A percentile compares a stretch with the other conserved stretches of the same genome.
phyloP scores from a whole-genome alignment of 2,888 invertebrate species.

The Griposia aprilina region DNA sequence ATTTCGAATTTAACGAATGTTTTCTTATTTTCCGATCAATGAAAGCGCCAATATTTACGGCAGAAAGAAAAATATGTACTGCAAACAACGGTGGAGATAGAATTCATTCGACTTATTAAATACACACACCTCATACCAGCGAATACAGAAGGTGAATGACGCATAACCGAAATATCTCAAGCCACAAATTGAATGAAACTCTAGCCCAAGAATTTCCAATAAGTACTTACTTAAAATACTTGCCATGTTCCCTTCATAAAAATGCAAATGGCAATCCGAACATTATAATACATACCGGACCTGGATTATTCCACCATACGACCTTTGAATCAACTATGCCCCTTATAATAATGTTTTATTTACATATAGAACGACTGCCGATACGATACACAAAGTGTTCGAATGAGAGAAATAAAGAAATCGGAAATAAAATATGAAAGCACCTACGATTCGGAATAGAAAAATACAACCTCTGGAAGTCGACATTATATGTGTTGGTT shows the following conservation, averaged over 20 bases:
- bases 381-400: conserved; percentile 12
- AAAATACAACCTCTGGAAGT: not conserved
- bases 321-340: conserved; percentile 42
- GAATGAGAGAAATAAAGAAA: not conserved
- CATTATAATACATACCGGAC: conserved; percentile 55
- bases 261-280: conserved; percentile 65
- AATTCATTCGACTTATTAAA: conserved; percentile 16
- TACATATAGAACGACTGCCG: conserved; percentile 54
- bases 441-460: not conserved
- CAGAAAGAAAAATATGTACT: not conserved
- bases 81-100: conserved; percentile 2
- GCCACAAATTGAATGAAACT: conserved; percentile 55
- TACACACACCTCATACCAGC: conserved; percentile 18
- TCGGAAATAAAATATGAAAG: conserved; percentile 3
- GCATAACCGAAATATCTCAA: conserved; percentile 54
- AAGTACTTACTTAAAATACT: conserved; percentile 63
- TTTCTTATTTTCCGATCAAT: not conserved
- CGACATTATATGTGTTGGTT: not conserved
- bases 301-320: conserved; percentile 44
- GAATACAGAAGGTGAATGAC: conserved; percentile 37
- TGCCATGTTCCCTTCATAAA: conserved; percentile 63
- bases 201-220: conserved; percentile 61
- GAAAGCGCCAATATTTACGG: not conserved
- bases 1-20: not conserved
- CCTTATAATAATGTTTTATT: conserved; percentile 47